Base-by-base conservation (phyloP, 2,113 vertebrate genomes). In the Peromyscus leucopus region DNA sequence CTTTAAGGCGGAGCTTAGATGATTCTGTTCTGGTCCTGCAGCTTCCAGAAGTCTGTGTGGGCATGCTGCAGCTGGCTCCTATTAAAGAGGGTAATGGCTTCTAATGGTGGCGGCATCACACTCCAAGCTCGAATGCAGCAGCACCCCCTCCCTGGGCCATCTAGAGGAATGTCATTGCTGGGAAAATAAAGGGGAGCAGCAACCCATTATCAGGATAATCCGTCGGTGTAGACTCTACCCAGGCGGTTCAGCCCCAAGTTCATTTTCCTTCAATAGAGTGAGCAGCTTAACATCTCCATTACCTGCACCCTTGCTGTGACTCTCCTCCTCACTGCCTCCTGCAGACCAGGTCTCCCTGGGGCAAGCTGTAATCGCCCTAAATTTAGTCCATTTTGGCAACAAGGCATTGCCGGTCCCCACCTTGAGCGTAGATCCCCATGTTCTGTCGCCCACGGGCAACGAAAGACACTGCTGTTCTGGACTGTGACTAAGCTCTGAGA, bases 41-140 rank as follows among this genome's bases (percentile, higher is more conserved):
- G 36, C 87, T 89, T 82, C 69, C 75, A 72, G 48, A 72, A 83
- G 63, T 42, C 80, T 57, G 42, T 79, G 61, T 17, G 42, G 88
- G 57, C 84, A 46, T 16, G n/a, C 89, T 69, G 48, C 63, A 39
- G 46, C 88, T 91, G 94, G 72, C 69, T 26, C 79, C 90, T 90
- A 55, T 79, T 87, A 72, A 78, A 82, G 88, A 11, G 24, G 11
- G 63, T 78, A 46, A 86, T 82, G 87, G 10, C 22, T 93, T 91
- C 88, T 85, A 33, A 63, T 6, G 63, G 83, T 75, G 78, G 48
- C 2, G 0, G 79, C 42, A 21, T 71, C 82, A 21, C 16, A 48
- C 79, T 55, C 74, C 39, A 21, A 12, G 26, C 67, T 93, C 51
- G 21, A 13, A 63, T 1, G 21, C 5, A 79, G 76, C 61, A 57